These are phyloP conservation scores for Leptinotarsa rubiginosa DNA, from an alignment of 2,888 invertebrate genomes.

Conservation along the genomic window DNA sequence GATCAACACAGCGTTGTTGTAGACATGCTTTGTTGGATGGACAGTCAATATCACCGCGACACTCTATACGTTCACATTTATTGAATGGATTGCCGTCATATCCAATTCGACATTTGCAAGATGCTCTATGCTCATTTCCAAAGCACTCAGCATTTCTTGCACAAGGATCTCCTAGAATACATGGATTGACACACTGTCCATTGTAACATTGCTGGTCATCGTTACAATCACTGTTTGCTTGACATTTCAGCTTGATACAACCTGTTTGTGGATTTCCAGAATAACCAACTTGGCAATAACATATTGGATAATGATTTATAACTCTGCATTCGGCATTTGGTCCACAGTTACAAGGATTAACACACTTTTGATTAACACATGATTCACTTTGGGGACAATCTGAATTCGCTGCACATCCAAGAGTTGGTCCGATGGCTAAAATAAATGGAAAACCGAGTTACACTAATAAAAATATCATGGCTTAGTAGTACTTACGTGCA, in stretches of 20 bases:
- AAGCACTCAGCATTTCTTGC: slow-evolving; percentile 87
- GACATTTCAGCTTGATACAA: slow-evolving; percentile 85
- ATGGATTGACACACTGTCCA: slow-evolving; percentile 84
- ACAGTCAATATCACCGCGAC: slow-evolving; percentile 83
- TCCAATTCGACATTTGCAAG: slow-evolving; percentile 83
- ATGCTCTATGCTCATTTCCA: slow-evolving; percentile 81
- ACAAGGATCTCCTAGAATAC: slow-evolving; percentile 83
- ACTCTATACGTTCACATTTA: slow-evolving; percentile 82
- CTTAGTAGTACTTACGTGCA: slow-evolving; percentile 78
- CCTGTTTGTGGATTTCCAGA: slow-evolving; percentile 88
- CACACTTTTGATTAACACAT: slow-evolving; percentile 83
- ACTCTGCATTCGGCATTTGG: slow-evolving; percentile 85
- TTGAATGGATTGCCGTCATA: slow-evolving; percentile 84
- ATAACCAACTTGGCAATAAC: slow-evolving; percentile 83
- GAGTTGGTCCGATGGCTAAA: slow-evolving; percentile 72
- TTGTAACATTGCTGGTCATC: slow-evolving; percentile 85
- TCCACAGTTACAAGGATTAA: slow-evolving; percentile 88
- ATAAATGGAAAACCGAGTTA: slow-evolving; percentile 31
- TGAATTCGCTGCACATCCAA: slow-evolving; percentile 82
- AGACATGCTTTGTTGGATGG: slow-evolving; percentile 80
- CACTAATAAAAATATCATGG: slow-evolving; percentile 2
- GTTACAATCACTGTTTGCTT: slow-evolving; percentile 84
- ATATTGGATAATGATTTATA: slow-evolving; percentile 86
- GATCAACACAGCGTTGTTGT: slow-evolving; percentile 80
- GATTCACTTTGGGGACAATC: slow-evolving; percentile 87